Evolutionary conservation across 2,888 invertebrate genomes (phyloP), one percentile per base, ranked within the genome.

Genomic region (Epinotia ramella): DNA sequence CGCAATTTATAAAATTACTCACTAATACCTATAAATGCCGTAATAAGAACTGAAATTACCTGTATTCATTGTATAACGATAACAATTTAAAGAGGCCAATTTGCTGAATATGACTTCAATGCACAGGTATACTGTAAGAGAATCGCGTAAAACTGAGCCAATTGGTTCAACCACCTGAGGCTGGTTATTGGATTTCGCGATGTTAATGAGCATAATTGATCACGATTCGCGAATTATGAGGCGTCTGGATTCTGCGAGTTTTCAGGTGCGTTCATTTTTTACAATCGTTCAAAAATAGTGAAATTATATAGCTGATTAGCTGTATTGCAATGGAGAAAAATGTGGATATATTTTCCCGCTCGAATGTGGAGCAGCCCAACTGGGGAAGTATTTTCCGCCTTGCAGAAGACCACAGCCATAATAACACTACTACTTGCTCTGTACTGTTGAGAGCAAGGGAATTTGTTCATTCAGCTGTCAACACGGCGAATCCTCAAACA

Each of bases 171-270:
- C 28, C n/a, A 66, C 53, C 53, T 12, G 66, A 9, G n/a, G 28
- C 40, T 9, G 40, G 9, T 40, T 40, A 40, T 40, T 33, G 46
- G 59, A 59, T 44, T 68, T 68, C 59, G 44, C 68, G n/a, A 11
- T 57, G 24, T 11, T 68, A 68, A 68, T 59, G 59, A 68, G 59
- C 28, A 46, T 60, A 69, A 59, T 59, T 68, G 57, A 57, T 57
- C 68, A 57, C 68, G 68, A 24, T 20, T 46, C 68, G 68, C 44
- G 59, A 13, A 68, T 46, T 13, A 63, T 20, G 44, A 63, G 62
- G 33, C 62, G 40, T 44, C 18, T 28, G 3, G 63, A 13, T 63
- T 63, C 63, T 44, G 44, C 1, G 44, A 63, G 18, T 18, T 4
- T 40, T 62, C 1, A 40, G 28, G 13, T 16, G 33, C 62, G 6